Percentiles rank a stretch among this genome's conserved stretches.
phyloP scores from a whole-genome alignment of 1,140 invertebrate species.

The Danaus plexippus region DNA sequence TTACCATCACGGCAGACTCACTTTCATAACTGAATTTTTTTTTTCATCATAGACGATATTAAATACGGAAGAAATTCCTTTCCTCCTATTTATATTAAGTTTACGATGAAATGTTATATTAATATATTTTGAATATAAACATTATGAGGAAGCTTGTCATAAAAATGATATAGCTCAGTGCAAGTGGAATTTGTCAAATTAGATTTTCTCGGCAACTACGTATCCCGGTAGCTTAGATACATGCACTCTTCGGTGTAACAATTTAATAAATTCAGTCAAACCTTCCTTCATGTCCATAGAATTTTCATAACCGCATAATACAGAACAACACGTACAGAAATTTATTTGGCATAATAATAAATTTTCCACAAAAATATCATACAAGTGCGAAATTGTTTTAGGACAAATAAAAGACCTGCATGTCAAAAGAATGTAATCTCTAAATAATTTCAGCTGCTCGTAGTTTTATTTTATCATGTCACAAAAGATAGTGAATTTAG shows the following conservation, averaged over 20 bases:
- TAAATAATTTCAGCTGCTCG: slow-evolving; percentile 11
- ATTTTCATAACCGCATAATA: too few relatives aligned
- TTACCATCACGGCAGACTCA: too few relatives aligned
- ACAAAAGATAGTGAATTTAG: slow-evolving; percentile 21
- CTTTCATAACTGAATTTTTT: too few relatives aligned
- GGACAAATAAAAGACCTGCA: not conserved
- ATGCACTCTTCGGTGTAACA: slow-evolving; percentile 5
- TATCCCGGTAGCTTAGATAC: slow-evolving; percentile 3
- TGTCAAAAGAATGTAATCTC: slow-evolving; percentile 3
- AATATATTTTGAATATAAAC: not conserved
- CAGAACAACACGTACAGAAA: too few relatives aligned
- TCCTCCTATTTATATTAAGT: too few relatives aligned
- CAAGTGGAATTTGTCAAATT: slow-evolving; percentile 8
- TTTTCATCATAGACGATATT: too few relatives aligned
- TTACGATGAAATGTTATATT: not conserved
- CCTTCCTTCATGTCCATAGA: too few relatives aligned
- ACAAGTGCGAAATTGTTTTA: too few relatives aligned
- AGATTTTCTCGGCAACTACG: slow-evolving; percentile 8
- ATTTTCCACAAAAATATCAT: too few relatives aligned
- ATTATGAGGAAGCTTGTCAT: not conserved
- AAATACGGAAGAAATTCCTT: too few relatives aligned
- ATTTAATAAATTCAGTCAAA: not conserved
- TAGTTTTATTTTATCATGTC: slow-evolving; percentile 11
- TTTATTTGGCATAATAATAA: too few relatives aligned
- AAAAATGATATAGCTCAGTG: slow-evolving; percentile 5